A percentile compares a stretch with the other conserved stretches of the same genome.
phyloP scores from a whole-genome alignment of 2,888 invertebrate species.

The Liodrosophila aerea region DNA sequence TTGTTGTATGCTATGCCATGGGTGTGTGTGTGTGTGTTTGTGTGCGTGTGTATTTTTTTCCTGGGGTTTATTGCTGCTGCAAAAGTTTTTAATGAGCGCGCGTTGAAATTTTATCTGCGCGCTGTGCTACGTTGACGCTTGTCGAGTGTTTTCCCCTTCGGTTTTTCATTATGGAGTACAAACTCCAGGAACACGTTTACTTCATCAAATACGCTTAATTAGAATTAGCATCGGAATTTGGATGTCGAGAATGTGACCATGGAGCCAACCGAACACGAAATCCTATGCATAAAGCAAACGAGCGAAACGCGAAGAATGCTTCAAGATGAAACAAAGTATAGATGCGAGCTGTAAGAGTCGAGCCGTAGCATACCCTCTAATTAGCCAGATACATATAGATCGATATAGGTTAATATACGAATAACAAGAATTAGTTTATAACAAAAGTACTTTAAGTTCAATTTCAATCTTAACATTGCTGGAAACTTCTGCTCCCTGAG shows the following conservation, averaged over 20 bases:
- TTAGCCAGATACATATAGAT: no score
- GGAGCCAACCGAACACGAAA: conserved; percentile 15
- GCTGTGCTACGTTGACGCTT: conserved; percentile 20
- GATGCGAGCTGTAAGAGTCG: neutral
- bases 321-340: neutral
- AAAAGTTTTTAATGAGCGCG: conserved; percentile 64
- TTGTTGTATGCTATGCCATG: conserved; percentile 16
- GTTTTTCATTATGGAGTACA: conserved; percentile 53
- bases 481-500: no score
- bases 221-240: conserved; percentile 63
- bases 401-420: no score
- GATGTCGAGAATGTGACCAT: conserved; percentile 27
- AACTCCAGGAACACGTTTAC: conserved; percentile 56
- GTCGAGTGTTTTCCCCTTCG: conserved; percentile 11
- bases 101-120: conserved; percentile 62
- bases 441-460: no score
- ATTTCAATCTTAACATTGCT: no score
- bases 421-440: no score
- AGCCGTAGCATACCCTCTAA: neutral
- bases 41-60: conserved; percentile 11
- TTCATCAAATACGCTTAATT: conserved; percentile 68
- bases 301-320: neutral
- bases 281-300: conserved; percentile 4
- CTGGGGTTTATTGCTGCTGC: conserved; percentile 48
- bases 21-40: neutral